Conservation (phyloP, 2,797 vertebrate species). For the Gymnodraco acuticeps region DNA sequence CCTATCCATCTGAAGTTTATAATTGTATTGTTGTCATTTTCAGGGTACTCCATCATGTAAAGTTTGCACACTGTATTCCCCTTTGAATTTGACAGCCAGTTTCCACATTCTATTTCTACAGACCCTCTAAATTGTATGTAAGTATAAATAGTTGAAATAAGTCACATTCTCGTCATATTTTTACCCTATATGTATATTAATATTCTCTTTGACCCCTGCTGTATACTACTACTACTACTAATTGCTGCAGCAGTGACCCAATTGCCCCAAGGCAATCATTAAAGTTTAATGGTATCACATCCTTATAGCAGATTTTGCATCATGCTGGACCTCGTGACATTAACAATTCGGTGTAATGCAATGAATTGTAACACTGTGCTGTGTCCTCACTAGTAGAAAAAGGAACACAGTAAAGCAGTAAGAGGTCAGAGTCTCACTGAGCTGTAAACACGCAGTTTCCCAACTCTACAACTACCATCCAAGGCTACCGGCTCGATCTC, state of each 20-base stretch:
- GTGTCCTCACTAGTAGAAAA: conserved; percentile 33
- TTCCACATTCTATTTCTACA: background rate
- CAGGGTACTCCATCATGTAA: too few relatives aligned
- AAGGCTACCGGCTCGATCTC: conserved; percentile 40
- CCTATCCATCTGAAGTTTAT: too few relatives aligned
- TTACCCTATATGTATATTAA: background rate
- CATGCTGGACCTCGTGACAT: conserved; percentile 16
- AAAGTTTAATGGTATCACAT: conserved; percentile 49
- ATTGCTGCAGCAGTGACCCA: conserved; percentile 30
- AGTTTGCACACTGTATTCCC: too few relatives aligned
- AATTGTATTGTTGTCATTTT: too few relatives aligned
- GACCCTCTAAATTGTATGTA: background rate
- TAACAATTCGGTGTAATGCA: conserved; percentile 9
- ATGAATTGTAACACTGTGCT: conserved; percentile 11
- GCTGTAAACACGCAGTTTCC: conserved; percentile 12
- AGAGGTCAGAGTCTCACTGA: conserved; percentile 2
- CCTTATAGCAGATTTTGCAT: conserved; percentile 45
- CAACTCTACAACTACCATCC: conserved; percentile 28
- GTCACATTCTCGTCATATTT: background rate
- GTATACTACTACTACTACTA: background rate
- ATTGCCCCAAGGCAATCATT: conserved; percentile 34
- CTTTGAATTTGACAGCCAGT: background rate
- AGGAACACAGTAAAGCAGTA: conserved; percentile 2
- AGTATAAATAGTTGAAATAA: conserved; percentile 5
- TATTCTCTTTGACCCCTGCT: background rate